phyloP scores from a whole-genome alignment of 2,797 vertebrate species.

The Aythya fuligula region DNA sequence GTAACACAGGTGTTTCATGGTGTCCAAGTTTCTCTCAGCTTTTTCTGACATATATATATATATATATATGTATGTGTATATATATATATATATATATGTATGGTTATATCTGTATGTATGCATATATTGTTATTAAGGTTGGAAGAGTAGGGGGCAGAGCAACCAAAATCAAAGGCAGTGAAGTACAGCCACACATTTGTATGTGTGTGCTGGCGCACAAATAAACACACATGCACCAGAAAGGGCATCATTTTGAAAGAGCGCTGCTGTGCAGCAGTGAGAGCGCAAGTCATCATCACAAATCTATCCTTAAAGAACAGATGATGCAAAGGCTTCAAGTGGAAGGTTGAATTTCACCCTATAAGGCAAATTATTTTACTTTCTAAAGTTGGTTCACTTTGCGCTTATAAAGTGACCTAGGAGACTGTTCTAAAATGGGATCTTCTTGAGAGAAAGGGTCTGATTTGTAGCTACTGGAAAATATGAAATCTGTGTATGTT shows the following conservation, averaged over 20 bases:
- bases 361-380: constrained; percentile 42
- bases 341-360: neutral
- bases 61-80: no score
- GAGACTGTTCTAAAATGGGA: constrained; percentile 57
- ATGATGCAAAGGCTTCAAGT: neutral
- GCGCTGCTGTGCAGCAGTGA: neutral
- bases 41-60: rapidly evolving
- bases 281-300: neutral
- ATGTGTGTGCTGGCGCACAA: no score
- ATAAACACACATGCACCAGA: no score
- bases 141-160: neutral
- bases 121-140: neutral
- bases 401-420: constrained; percentile 33
- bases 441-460: constrained; percentile 50
- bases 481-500: constrained; percentile 68
- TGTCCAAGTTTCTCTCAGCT: neutral
- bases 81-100: no score
- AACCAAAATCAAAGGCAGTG: neutral
- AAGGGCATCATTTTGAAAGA: neutral
- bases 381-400: constrained; percentile 30
- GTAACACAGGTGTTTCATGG: neutral
- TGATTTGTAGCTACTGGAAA: constrained; percentile 72
- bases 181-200: neutral
- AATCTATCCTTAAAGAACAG: neutral
- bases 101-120: rapidly evolving